Evolutionary conservation across 2,113 vertebrate species (phyloP), one percentile per base, ranked within the genome.

Genomic region (Muscicapa adusta): DNA sequence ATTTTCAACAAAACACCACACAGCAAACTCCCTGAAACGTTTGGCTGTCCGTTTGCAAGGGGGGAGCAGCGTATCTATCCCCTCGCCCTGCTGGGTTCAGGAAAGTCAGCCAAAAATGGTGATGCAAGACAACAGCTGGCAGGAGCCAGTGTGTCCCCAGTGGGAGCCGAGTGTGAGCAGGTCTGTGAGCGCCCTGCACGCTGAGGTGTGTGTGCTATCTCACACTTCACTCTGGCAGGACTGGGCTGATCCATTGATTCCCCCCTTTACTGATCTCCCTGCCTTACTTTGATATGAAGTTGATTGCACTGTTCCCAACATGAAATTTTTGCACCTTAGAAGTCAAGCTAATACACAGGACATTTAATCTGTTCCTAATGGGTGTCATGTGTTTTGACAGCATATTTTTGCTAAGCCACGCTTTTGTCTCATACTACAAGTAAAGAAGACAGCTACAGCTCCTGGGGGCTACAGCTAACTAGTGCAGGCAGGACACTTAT

Each of bases 281-380:
- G 83, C 91, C 94, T 87, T 29, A 5, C 65, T 81, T 58, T 1
- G 71, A 70, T 19, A 68, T 0, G 58, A 84, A 54, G 56, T 93
- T 83, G 82, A 93, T 93, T 95, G 95, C 94, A 94, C 93, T 87
- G 93, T 82, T 96, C 95, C 96, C 93, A 91, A 90, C 63, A 8
- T 84, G 67, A 84, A 51, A 71, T 71, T 94, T 93, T 93, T 93
- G 96, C 96, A 96, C 96, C 94, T 96, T 86, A 36, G 89, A 93
- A 94, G 85, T 89, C 83, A 89, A 95, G 67, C 90, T 93, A 93
- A 84, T 61, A 93, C 89, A 91, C 78, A 93, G 85, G 85, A 90
- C 91, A 48, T 77, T 74, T 45, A 74, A 91, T 85, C 90, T 92
- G 85, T 65, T 96, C 85, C 95, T 96, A 91, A 84, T 1, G 2